Evolutionary conservation across 2,113 vertebrate genomes (phyloP).

Genomic region (Datnioides undecimradiatus): DNA sequence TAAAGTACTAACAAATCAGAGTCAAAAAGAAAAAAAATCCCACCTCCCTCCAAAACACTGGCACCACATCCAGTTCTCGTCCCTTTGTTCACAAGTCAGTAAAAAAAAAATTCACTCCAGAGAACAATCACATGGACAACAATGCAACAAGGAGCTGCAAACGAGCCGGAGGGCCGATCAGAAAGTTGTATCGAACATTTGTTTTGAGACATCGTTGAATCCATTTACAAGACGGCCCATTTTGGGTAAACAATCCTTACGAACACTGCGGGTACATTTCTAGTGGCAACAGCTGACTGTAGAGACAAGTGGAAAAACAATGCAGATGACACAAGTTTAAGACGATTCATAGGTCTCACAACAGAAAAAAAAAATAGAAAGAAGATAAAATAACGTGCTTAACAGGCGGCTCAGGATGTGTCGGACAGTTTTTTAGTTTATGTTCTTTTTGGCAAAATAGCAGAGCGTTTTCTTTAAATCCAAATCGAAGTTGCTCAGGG

Average conservation of each 20-base stretch:
- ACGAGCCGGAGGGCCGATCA: slow-evolving; percentile 28
- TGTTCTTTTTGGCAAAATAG: slow-evolving; percentile 50
- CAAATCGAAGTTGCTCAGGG: slow-evolving; percentile 10
- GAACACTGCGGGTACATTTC: slow-evolving; percentile 26
- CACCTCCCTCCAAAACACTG: slow-evolving; percentile 18
- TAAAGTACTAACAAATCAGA: slow-evolving; percentile 63
- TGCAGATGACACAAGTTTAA: neutral
- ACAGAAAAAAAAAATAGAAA: neutral
- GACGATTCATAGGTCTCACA: neutral
- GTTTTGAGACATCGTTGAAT: slow-evolving; percentile 35
- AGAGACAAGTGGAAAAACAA: slow-evolving; percentile 18
- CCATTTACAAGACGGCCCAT: slow-evolving; percentile 33
- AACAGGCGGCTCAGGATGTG: slow-evolving; percentile 44
- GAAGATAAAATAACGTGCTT: too few relatives aligned
- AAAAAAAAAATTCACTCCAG: slow-evolving; percentile 50
- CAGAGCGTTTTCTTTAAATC: neutral
- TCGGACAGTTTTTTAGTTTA: too few relatives aligned
- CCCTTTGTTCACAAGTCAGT: slow-evolving; percentile 63
- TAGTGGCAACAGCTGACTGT: slow-evolving; percentile 24
- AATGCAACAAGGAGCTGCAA: slow-evolving; percentile 54
- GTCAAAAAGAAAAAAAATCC: slow-evolving; percentile 16
- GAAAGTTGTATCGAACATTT: slow-evolving; percentile 32
- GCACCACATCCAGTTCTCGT: slow-evolving; percentile 67
- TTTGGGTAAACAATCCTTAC: slow-evolving; percentile 40
- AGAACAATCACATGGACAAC: slow-evolving; percentile 59